phyloP scores from a whole-genome alignment of 2,797 vertebrate species.

The Oceanodroma leucorhoa region DNA sequence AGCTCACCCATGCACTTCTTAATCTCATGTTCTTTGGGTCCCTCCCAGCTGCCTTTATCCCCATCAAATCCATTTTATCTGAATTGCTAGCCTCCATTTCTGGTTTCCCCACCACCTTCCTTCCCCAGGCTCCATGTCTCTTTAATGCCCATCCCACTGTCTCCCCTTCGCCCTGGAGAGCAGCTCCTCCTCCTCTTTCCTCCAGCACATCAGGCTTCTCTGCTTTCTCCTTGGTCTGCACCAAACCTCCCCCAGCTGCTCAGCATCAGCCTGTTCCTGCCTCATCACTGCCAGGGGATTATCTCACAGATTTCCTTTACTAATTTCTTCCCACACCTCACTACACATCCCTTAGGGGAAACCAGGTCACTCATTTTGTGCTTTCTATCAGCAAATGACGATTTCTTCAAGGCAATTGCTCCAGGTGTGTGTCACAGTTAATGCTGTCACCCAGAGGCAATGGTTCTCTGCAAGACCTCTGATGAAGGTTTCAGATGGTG shows the following conservation, averaged over 20 bases:
- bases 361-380: background rate
- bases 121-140: background rate
- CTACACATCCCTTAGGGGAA: background rate
- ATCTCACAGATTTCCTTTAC: background rate
- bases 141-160: background rate
- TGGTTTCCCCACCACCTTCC: background rate
- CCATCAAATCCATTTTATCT: background rate
- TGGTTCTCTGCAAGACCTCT: background rate
- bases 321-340: background rate
- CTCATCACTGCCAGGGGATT: background rate
- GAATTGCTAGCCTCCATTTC: background rate
- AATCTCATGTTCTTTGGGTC: background rate
- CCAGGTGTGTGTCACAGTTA: background rate
- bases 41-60: background rate
- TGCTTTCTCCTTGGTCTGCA: background rate
- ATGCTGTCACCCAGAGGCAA: background rate
- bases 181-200: background rate
- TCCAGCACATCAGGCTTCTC: background rate
- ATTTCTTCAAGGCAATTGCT: background rate
- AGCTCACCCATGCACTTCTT: background rate
- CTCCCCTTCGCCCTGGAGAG: rapidly evolving
- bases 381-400: background rate
- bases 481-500: background rate
- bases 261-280: background rate
- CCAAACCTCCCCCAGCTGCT: background rate